Evolutionary conservation across 1,140 invertebrate species (phyloP), one percentile per base, ranked within the genome.

Genomic region (Macrotrachela quadricornifera): DNA sequence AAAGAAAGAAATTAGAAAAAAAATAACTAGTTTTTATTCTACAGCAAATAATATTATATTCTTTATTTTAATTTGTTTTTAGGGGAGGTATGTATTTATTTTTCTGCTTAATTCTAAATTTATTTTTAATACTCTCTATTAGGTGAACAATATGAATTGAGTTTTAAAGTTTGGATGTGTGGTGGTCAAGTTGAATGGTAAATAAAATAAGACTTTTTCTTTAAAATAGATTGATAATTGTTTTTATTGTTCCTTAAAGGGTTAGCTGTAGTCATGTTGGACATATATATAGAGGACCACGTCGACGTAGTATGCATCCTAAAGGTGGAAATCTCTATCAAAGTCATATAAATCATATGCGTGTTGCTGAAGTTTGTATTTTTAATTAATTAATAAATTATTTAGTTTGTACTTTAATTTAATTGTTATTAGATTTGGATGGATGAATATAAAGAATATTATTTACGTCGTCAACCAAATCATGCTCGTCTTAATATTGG

Each of bases 171-270:
- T 54, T 97, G 92, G 92, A 88, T 95, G 66, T 97, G 92, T 69
- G 91, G 92, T 21, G 92, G 92, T 38, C 85, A 81, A 59, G 88
- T 97, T 57, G 78, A 90, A 61, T 97, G 92, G 88, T 30, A 30
- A 30, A 30, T 2, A 30, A 30, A 30, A 30, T 2, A 2, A 30
- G n/a, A n/a, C n/a, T n/a, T n/a, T n/a, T n/a, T n/a, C n/a, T n/a
- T n/a, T n/a, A n/a, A n/a, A n/a, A n/a, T n/a, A n/a, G n/a, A 12
- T 57, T 21, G 58, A 76, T 76, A 86, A 94, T 54, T 96, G 92
- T 92, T 88, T 95, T 66, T 97, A 91, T 68, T 90, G 92, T 21
- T 57, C 78, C 90, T n/a, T n/a, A n/a, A 61, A 96, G 91, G 87
- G 92, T 97, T 2, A 92, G 92, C 0, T 99, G 92, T 67, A 94